phyloP scores from a whole-genome alignment of 2,888 invertebrate species.

The Harmothoe impar region DNA sequence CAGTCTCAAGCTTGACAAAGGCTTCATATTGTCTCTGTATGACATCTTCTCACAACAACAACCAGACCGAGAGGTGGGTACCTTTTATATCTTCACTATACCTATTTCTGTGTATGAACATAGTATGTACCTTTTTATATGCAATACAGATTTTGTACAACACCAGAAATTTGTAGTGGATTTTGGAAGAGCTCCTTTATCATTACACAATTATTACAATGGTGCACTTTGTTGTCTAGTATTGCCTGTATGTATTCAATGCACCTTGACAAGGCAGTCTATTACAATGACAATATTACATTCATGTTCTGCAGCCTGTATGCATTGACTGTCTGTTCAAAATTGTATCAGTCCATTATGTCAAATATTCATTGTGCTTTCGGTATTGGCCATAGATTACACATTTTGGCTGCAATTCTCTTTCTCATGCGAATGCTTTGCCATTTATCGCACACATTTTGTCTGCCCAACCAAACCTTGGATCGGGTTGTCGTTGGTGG shows the following conservation, averaged over 20 bases:
- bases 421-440: background rate
- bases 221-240: background rate
- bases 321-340: background rate
- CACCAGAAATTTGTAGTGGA: background rate
- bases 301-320: background rate
- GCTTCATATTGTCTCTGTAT: conserved; percentile 87
- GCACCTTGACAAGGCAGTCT: background rate
- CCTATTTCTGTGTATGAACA: background rate
- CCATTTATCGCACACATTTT: background rate
- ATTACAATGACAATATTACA: background rate
- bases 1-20: conserved; percentile 88
- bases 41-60: conserved; percentile 87
- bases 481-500: too few species aligned
- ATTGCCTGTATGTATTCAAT: conserved; percentile 12
- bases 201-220: background rate
- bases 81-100: background rate
- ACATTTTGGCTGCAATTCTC: background rate
- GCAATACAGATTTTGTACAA: background rate
- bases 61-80: conserved; percentile 86
- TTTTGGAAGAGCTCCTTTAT: background rate
- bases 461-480: too few species aligned
- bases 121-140: background rate
- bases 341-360: conserved; percentile 9
- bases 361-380: background rate
- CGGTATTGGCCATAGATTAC: background rate